These are phyloP conservation scores for Ophiothrix spiculata DNA, from an alignment of 35 echinoderm and acorn worm species.

Conservation along the genomic window DNA sequence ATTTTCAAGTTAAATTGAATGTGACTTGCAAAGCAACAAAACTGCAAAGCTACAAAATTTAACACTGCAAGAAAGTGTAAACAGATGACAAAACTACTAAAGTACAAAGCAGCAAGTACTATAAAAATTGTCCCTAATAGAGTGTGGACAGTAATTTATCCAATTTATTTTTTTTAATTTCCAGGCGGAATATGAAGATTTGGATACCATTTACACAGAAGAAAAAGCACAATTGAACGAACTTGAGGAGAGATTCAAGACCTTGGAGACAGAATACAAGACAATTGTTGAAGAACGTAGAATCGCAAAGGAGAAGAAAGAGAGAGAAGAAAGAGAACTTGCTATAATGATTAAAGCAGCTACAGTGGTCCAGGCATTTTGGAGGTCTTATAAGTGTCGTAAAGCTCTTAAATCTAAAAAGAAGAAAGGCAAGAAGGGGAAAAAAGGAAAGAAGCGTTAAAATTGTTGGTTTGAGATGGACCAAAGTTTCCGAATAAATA, in stretches of 20 bases:
- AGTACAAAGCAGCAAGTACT: neutral
- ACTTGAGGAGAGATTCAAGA: slow-evolving; percentile 90
- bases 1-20: neutral
- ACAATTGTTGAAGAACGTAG: slow-evolving; percentile 81
- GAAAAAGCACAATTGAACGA: slow-evolving; percentile 97
- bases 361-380: slow-evolving; percentile 89
- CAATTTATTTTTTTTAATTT: neutral
- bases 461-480: too few relatives aligned
- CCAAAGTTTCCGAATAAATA: too few relatives aligned
- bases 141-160: neutral
- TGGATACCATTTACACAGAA: slow-evolving; percentile 94
- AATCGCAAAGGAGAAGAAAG: slow-evolving; percentile 92
- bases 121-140: too few relatives aligned
- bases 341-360: slow-evolving; percentile 88
- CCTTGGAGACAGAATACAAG: slow-evolving; percentile 80
- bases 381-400: slow-evolving; percentile 93
- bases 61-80: neutral
- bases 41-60: too few relatives aligned
- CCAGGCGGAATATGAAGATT: slow-evolving; percentile 95
- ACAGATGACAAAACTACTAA: neutral
- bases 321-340: slow-evolving; percentile 78
- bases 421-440: slow-evolving; percentile 78
- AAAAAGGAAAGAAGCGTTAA: slow-evolving; percentile 43
- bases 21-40: neutral
- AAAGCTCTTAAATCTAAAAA: slow-evolving; percentile 92